Percentiles rank a stretch among this genome's conserved stretches.
phyloP scores from a whole-genome alignment of 2,797 vertebrate species.

The Clamator glandarius region DNA sequence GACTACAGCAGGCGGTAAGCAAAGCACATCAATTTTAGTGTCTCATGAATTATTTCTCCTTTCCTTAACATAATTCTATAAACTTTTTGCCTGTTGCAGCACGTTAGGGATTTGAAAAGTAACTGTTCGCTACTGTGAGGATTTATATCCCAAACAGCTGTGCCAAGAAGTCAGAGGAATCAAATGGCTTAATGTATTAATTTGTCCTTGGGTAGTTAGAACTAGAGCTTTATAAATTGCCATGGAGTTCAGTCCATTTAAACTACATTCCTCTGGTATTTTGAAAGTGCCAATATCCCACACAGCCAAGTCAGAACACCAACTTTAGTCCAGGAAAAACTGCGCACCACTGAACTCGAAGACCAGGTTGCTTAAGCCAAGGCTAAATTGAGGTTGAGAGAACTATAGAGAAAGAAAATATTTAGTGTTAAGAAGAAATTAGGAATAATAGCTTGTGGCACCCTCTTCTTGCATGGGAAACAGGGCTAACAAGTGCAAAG shows the following conservation, averaged over 20 bases:
- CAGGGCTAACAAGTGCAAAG: neutral
- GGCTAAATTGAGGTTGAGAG: neutral
- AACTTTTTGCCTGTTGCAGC: conserved; percentile 69
- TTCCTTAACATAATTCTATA: conserved; percentile 40
- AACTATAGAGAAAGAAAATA: neutral
- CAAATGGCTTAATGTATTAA: conserved; percentile 72
- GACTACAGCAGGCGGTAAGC: neutral
- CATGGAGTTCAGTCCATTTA: neutral
- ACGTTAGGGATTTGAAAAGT: conserved; percentile 71
- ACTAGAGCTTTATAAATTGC: conserved; percentile 70
- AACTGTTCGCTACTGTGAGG: conserved; percentile 63
- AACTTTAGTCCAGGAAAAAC: neutral
- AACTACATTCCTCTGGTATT: conserved; percentile 21
- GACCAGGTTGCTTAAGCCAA: neutral
- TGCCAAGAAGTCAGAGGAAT: conserved; percentile 75
- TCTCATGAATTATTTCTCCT: neutral
- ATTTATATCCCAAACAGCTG: conserved; percentile 76
- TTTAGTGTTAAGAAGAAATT: neutral
- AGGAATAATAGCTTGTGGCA: neutral
- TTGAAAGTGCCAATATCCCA: neutral
- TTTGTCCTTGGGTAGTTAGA: conserved; percentile 63
- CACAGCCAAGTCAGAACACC: neutral
- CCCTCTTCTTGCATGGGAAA: neutral
- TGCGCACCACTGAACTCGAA: neutral
- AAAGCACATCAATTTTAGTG: neutral